A percentile compares a stretch with the other conserved stretches of the same genome.
Conservation (phyloP, 2,113 vertebrate genomes). For the Entomyzon cyanotis region DNA sequence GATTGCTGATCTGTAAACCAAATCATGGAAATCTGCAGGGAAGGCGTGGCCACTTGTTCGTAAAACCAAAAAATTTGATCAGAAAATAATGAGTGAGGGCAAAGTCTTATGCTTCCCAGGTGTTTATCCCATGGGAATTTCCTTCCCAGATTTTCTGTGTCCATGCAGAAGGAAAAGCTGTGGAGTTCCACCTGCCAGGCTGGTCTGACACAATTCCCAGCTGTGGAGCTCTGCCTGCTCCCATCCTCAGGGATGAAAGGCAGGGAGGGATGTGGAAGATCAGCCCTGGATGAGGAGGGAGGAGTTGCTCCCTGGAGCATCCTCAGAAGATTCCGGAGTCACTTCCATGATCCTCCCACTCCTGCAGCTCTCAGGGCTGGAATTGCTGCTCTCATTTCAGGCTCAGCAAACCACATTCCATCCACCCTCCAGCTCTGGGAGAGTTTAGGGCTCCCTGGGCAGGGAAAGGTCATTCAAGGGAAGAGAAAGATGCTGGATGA, state of each 20-base stretch:
- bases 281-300: background rate
- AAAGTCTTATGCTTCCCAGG: background rate
- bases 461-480: background rate
- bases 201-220: background rate
- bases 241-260: background rate
- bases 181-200: background rate
- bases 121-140: no score
- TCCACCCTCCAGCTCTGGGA: background rate
- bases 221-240: background rate
- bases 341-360: background rate
- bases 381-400: background rate
- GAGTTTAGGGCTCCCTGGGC: background rate
- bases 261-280: background rate
- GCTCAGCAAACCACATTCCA: background rate
- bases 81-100: rapidly evolving
- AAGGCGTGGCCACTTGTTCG: rapidly evolving
- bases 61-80: rapidly evolving
- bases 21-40: background rate
- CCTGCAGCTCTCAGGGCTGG: background rate
- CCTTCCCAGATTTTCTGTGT: background rate
- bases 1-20: background rate
- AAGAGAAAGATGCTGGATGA: background rate
- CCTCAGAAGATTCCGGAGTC: background rate
- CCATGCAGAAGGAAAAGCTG: background rate
- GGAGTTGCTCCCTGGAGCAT: background rate